Evolutionary conservation across 2,888 invertebrate species (phyloP).

Genomic region (Heliconius erato): DNA sequence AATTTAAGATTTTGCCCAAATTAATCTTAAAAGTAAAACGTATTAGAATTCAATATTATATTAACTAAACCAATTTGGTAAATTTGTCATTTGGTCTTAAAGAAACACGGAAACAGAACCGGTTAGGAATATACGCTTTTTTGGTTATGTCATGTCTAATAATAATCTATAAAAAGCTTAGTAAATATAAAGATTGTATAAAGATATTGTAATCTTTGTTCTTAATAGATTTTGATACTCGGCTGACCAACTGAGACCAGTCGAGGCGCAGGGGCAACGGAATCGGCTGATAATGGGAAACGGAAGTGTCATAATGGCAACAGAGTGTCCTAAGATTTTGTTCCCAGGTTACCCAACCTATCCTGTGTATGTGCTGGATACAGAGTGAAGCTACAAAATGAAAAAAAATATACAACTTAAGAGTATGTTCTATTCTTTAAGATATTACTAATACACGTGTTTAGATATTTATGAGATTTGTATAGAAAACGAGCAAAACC

Average conservation of each 20-base stretch:
- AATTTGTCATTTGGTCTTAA: conserved; percentile 37
- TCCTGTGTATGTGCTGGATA: too few species aligned
- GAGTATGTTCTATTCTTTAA: too few species aligned
- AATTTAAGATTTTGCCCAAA: background rate
- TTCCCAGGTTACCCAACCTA: too few species aligned
- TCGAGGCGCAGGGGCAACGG: too few species aligned
- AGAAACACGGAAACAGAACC: conserved; percentile 35
- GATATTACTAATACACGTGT: background rate
- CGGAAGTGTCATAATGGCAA: too few species aligned
- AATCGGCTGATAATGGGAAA: too few species aligned
- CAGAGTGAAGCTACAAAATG: too few species aligned
- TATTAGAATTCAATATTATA: background rate
- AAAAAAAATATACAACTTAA: too few species aligned
- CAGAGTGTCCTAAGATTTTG: too few species aligned
- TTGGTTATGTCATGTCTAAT: conserved; percentile 37
- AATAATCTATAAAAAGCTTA: background rate
- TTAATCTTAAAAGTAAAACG: too few species aligned
- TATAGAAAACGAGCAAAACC: background rate
- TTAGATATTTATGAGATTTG: background rate
- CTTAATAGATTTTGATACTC: background rate
- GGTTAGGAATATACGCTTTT: conserved; percentile 34
- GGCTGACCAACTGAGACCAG: too few species aligned
- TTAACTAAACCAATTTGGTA: background rate
- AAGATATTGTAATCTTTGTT: background rate
- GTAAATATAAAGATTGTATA: background rate